Evolutionary conservation across 2,888 invertebrate species (phyloP).

Genomic region (Meliscaeva auricollis): DNA sequence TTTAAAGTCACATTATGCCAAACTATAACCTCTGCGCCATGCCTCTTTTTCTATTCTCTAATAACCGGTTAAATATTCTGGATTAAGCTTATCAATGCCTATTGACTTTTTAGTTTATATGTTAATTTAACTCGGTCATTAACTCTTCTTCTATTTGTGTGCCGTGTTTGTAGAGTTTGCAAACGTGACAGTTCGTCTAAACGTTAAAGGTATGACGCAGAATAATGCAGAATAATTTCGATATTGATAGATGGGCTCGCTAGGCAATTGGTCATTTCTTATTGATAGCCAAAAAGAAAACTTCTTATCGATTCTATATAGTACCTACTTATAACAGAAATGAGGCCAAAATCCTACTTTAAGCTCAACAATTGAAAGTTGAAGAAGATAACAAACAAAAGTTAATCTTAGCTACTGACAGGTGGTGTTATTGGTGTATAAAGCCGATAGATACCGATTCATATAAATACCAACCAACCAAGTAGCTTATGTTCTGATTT

Average conservation of each 20-base stretch:
- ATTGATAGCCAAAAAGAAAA: neutral
- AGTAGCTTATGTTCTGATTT: constrained; percentile 44
- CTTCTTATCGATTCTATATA: constrained; percentile 46
- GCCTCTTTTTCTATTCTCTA: too few species aligned
- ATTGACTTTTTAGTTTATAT: too few species aligned
- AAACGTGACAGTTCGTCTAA: too few species aligned
- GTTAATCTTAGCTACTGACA: constrained; percentile 23
- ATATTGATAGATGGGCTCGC: constrained; percentile 18
- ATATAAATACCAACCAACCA: constrained; percentile 47
- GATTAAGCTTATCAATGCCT: too few species aligned
- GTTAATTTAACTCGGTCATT: too few species aligned
- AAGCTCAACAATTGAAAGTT: constrained; percentile 38
- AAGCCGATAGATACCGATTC: constrained; percentile 14
- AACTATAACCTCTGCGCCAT: too few species aligned
- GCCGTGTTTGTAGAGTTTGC: too few species aligned
- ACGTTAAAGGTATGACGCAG: neutral
- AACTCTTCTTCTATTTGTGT: too few species aligned
- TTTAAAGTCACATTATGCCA: too few species aligned
- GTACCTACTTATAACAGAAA: neutral
- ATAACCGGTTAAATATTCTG: too few species aligned
- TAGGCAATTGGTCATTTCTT: neutral
- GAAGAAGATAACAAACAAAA: constrained; percentile 56
- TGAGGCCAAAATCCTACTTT: constrained; percentile 10
- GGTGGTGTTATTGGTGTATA: constrained; percentile 9
- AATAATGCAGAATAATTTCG: neutral